Evolutionary conservation across 2,797 vertebrate genomes (phyloP), one percentile per base, ranked within the genome.

Genomic region (Trachurus trachurus): DNA sequence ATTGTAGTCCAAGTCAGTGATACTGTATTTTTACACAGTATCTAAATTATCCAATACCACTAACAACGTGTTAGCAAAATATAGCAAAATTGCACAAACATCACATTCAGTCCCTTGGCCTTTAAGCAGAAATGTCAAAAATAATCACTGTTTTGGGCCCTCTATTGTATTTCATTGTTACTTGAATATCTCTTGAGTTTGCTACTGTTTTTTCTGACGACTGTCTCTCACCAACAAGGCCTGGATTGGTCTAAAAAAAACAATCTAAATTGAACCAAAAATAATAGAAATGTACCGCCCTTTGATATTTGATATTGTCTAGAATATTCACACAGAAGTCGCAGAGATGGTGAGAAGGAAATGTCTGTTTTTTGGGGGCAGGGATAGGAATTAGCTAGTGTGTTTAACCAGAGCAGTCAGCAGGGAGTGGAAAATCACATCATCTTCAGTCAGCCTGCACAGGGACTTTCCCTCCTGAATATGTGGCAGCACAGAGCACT

Each of bases 401-500:
- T 90, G 74, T 85, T 83, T 77, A 89, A 87, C 62, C 66, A 58
- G 78, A 86, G 86, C 67, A 85, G 80, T 85, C 75, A 78, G 76
- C 73, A 85, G 77, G 56, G 83, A 93, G 82, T 91, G 90, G 89
- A 89, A 91, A 92, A 90, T 89, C 88, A 87, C 87, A 88, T 88
- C 81, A 76, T 89, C 83, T 85, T 79, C 80, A 88, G 88, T 90
- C 82, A 71, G 81, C 79, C 74, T 82, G 88, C 76, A 74, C 72
- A 63, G 93, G 91, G 92, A 92, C 89, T 91, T 92, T 93, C 91
- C 92, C 90, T 88, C 75, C 78, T 86, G 84, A 89, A 89, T 90
- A 91, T 91, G 88, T 92, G 91, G 90, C 85, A 87, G 66, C 78
- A 54, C 73, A 74, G 80, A 89, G 81, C 76, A 26, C 15, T 65